A percentile compares a stretch with the other conserved stretches of the same genome.
Conservation (phyloP, 2,888 invertebrate species). For the Tribolium freemani region DNA sequence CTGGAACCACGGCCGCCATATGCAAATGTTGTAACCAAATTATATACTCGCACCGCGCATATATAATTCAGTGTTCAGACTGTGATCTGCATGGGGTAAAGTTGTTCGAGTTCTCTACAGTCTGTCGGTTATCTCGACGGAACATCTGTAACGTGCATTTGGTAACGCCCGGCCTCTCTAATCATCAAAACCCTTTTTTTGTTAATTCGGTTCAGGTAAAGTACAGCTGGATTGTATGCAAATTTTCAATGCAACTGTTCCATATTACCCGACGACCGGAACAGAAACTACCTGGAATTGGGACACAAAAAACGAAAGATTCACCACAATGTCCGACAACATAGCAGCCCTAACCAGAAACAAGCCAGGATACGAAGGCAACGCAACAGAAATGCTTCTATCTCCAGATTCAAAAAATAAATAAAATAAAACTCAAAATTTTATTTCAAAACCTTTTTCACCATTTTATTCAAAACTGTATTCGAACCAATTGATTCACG, state of each 20-base stretch:
- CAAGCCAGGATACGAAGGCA: background rate
- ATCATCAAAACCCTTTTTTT: conserved; percentile 49
- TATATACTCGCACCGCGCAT: conserved; percentile 67
- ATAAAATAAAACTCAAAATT: background rate
- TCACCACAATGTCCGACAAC: conserved; percentile 41
- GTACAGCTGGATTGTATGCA: conserved; percentile 60
- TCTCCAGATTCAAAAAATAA: background rate
- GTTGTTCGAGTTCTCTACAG: conserved; percentile 20
- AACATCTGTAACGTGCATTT: conserved; percentile 57
- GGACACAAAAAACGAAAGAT: conserved; percentile 27
- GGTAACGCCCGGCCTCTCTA: conserved; percentile 47
- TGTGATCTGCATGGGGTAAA: conserved; percentile 41
- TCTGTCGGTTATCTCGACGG: conserved; percentile 52
- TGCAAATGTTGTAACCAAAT: conserved; percentile 68
- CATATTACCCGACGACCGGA: conserved; percentile 58
- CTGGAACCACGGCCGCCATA: conserved; percentile 65
- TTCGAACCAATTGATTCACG: too few relatives aligned
- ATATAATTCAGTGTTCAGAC: conserved; percentile 61
- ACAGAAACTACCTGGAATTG: conserved; percentile 54
- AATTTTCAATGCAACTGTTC: conserved; percentile 61
- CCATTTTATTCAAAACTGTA: too few relatives aligned
- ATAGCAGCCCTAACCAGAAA: background rate
- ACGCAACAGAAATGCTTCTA: background rate
- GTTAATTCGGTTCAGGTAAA: conserved; percentile 47
- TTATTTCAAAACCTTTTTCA: too few relatives aligned